Percentiles rank a stretch among this genome's conserved stretches.
Conservation (phyloP, 2,113 vertebrate genomes). For the Hystrix brachyura region DNA sequence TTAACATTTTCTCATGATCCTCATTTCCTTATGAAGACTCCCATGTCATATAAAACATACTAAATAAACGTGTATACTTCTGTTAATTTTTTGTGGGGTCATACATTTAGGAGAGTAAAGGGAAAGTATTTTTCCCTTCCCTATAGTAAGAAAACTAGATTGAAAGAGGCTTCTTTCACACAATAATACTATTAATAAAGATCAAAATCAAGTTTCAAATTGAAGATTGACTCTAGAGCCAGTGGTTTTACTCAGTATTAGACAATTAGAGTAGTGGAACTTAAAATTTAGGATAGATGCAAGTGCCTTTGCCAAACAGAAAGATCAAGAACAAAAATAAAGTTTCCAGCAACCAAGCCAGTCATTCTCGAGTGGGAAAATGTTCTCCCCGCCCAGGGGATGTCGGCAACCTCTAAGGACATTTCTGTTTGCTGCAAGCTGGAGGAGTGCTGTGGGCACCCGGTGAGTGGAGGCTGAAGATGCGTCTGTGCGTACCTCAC, state of each 20-base stretch:
- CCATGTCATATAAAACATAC: not conserved
- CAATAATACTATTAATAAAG: not conserved
- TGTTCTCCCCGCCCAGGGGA: not conserved
- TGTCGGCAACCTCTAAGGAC: not conserved
- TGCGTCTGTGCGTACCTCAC: not conserved
- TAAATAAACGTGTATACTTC: not conserved
- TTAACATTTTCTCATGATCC: not conserved
- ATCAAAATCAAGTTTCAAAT: not conserved
- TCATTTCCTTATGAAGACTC: not conserved
- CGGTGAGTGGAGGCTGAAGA: too few relatives aligned
- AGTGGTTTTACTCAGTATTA: not conserved
- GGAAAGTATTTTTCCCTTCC: not conserved
- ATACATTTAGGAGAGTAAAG: not conserved
- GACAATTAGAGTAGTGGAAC: not conserved
- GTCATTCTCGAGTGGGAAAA: not conserved
- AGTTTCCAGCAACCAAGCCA: not conserved
- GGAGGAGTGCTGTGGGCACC: not conserved
- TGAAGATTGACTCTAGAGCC: not conserved
- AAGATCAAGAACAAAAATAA: not conserved
- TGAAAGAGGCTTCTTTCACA: not conserved
- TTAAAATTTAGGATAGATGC: not conserved
- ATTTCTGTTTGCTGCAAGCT: not conserved
- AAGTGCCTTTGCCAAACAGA: not conserved
- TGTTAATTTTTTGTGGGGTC: not conserved
- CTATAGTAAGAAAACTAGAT: not conserved